Conservation (phyloP, 64 coral and sea anemone species). For the Hydrozoanthus tunicans region DNA sequence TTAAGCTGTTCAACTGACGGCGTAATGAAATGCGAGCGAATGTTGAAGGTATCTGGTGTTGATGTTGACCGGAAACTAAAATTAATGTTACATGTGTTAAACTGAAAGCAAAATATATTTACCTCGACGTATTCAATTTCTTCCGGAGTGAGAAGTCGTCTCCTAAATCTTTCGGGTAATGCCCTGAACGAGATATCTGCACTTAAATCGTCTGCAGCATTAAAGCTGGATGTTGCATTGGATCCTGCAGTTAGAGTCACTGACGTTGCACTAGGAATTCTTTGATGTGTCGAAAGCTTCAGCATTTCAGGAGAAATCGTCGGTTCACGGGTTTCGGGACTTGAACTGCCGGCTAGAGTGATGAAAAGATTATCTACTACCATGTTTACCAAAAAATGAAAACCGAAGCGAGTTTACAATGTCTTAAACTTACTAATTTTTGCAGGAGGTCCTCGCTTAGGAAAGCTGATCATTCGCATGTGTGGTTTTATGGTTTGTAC, state of each 20-base stretch:
- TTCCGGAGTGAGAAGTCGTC: constrained; percentile 57
- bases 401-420: neutral
- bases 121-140: constrained; percentile 96
- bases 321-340: neutral
- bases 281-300: constrained; percentile 44
- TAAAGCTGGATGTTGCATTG: neutral
- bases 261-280: neutral
- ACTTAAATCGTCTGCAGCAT: neutral
- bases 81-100: neutral
- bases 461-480: constrained; percentile 79
- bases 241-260: neutral
- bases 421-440: constrained; percentile 64
- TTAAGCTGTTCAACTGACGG: too few species aligned
- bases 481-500: constrained; percentile 73
- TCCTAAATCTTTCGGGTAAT: constrained; percentile 80
- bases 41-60: neutral
- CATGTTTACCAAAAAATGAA: neutral
- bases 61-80: neutral
- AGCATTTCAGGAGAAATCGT: constrained; percentile 50
- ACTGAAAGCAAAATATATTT: neutral
- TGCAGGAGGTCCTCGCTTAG: constrained; percentile 52
- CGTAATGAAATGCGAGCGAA: neutral
- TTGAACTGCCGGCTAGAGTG: neutral
- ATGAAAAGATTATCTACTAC: neutral
- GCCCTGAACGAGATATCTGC: constrained; percentile 33